Conservation (phyloP, 2,797 vertebrate genomes). For the Phaenicophaeus curvirostris region DNA sequence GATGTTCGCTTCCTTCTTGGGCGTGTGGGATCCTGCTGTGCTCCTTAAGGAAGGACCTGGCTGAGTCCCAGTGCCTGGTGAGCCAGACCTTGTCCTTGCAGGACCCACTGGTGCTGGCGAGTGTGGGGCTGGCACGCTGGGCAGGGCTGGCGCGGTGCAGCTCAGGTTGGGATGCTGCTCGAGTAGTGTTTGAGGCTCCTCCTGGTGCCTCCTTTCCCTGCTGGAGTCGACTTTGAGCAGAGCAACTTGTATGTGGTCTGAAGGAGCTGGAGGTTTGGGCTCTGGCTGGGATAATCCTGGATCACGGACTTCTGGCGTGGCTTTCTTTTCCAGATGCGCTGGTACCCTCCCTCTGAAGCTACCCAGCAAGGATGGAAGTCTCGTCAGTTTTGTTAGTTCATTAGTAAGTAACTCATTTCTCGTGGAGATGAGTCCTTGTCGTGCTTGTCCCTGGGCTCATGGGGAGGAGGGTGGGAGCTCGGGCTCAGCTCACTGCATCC, state of each 20-base stretch:
- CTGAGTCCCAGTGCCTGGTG: background rate
- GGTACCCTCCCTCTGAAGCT: conserved; percentile 95
- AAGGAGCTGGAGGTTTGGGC: background rate
- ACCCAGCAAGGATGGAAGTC: conserved; percentile 98
- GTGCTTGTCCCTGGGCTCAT: background rate
- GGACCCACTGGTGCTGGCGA: background rate
- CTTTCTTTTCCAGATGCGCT: conserved; percentile 92
- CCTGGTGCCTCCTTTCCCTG: background rate
- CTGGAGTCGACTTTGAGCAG: background rate
- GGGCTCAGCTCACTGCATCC: background rate
- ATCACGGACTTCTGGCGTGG: background rate
- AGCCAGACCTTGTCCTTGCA: background rate
- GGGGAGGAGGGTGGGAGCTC: background rate
- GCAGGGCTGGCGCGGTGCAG: fast-evolving
- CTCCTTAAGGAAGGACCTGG: background rate
- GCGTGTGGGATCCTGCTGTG: fast-evolving
- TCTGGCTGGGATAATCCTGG: background rate
- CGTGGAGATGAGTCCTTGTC: background rate
- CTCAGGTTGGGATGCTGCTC: background rate
- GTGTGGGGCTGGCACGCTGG: background rate
- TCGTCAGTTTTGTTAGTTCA: conserved; percentile 94
- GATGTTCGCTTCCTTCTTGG: background rate
- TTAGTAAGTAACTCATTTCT: conserved; percentile 83
- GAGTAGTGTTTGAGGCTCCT: background rate
- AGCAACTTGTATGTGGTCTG: background rate